phyloP scores from a whole-genome alignment of 2,888 invertebrate species.

The Cordilura impudica region DNA sequence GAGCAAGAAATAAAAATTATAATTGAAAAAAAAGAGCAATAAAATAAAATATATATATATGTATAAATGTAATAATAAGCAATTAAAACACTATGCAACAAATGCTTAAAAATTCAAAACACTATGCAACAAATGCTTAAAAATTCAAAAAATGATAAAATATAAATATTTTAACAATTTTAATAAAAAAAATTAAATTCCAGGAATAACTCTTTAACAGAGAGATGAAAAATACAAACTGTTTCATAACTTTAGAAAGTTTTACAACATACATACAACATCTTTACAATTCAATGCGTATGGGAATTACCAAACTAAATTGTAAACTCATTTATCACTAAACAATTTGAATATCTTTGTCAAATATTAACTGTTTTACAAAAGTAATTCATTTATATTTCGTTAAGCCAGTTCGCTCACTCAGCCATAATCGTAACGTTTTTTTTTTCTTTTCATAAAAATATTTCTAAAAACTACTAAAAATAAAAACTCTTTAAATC shows the following conservation, averaged over 20 bases:
- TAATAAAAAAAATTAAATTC: constrained; percentile 29
- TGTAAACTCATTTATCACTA: too few relatives aligned
- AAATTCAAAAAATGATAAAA: constrained; percentile 35
- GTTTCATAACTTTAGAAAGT: too few relatives aligned
- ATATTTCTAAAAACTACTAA: too few relatives aligned
- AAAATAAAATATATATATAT: constrained; percentile 28
- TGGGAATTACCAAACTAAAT: too few relatives aligned
- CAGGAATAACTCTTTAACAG: constrained; percentile 19
- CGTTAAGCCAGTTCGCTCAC: background rate
- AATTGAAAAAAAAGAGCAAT: constrained; percentile 24
- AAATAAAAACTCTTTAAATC: background rate
- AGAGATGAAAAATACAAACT: too few relatives aligned
- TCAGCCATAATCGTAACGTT: too few relatives aligned
- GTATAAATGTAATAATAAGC: constrained; percentile 37
- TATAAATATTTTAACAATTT: constrained; percentile 24
- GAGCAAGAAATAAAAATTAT: constrained; percentile 21
- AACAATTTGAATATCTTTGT: too few relatives aligned
- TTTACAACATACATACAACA: too few relatives aligned
- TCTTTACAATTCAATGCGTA: too few relatives aligned
- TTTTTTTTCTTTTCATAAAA: background rate
- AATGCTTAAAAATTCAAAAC: constrained; percentile 44
- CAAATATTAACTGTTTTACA: too few relatives aligned
- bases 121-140: constrained; percentile 48
- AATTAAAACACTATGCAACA: constrained; percentile 47
- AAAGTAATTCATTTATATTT: too few relatives aligned